Percentiles rank a stretch among this genome's conserved stretches.
phyloP scores from a whole-genome alignment of 2,888 invertebrate species.

The Drosophila antonietae region DNA sequence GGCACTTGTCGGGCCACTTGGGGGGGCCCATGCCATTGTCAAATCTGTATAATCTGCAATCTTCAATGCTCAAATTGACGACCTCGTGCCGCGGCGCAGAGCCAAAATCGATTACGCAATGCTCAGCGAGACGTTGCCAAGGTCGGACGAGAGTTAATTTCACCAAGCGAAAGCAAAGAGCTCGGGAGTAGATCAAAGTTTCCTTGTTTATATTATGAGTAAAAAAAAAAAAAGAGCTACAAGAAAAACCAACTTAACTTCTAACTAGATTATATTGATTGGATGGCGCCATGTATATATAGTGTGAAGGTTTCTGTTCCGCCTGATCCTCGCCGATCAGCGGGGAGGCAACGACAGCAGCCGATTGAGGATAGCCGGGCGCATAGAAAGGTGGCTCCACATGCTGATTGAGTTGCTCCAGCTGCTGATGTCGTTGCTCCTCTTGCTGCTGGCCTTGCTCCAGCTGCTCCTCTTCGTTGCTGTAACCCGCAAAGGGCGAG shows the following conservation, averaged over 20 bases:
- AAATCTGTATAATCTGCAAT: neutral
- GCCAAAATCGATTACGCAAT: conserved; percentile 30
- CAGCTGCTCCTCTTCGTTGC: conserved; percentile 33
- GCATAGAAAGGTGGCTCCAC: conserved; percentile 47
- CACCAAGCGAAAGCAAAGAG: conserved; percentile 22
- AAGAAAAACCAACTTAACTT: conserved; percentile 25
- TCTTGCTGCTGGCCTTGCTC: neutral
- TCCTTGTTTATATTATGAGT: neutral
- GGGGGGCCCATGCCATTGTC: neutral
- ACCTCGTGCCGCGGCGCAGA: neutral
- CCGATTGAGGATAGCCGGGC: conserved; percentile 36
- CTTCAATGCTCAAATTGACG: neutral
- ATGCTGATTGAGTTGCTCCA: neutral
- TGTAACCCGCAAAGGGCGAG: conserved; percentile 72
- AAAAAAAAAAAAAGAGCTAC: neutral
- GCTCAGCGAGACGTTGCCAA: conserved; percentile 53
- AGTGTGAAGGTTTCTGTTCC: conserved; percentile 32
- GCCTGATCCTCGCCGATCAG: conserved; percentile 23
- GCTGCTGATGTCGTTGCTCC: neutral
- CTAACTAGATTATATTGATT: conserved; percentile 59
- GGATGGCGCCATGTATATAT: conserved; percentile 57
- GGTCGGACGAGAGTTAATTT: conserved; percentile 56
- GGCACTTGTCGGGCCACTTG: conserved; percentile 2
- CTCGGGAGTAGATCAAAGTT: neutral
- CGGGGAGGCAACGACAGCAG: neutral